Evolutionary conservation across 2,113 vertebrate genomes (phyloP), one percentile per base, ranked within the genome.

Genomic region (Hystrix cristata): DNA sequence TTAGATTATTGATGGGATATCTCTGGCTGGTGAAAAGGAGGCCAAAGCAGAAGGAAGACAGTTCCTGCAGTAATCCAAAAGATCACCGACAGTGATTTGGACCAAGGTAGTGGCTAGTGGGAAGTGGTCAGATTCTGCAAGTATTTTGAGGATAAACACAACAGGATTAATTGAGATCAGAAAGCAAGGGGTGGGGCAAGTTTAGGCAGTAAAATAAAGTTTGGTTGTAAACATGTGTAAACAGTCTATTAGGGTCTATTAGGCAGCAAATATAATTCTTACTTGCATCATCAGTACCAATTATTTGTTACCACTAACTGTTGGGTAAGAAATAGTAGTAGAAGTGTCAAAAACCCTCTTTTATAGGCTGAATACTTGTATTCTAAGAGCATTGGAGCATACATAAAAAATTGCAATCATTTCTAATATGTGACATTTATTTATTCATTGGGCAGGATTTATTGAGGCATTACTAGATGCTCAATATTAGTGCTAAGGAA

Each of bases 121-220:
- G 71, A 94, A 57, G 15, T 59, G 27, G 53, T 72, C 46, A 60
- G 16, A 67, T 76, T 74, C 34, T 87, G 43, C 43, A 92, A 74
- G 38, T 82, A 87, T 51, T 95, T 71, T 84, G 21, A 87, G 85
- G 64, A 72, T 81, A 85, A 92, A 83, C 23, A n/a, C 23, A 74
- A 23, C 16, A 90, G 16, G 81, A 53, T 92, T 91, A 80, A 87
- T 6, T 51, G 69, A 85, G 38, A 76, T 64, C 65, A 89, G 71
- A 91, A 87, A 86, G 55, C 21, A 34, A 72, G 23, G 82, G 27
- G 65, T 57, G 11, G 38, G 65, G 12, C 16, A 88, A 27, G 31
- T 85, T 51, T 91, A 53, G 12, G 71, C 5, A 83, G 79, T 92
- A 84, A 93, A 69, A 78, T 62, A 38, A 55, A 89, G 16, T 91